Base-by-base conservation (phyloP, 2,888 invertebrate genomes). In the Dinocampus coccinellae region DNA sequence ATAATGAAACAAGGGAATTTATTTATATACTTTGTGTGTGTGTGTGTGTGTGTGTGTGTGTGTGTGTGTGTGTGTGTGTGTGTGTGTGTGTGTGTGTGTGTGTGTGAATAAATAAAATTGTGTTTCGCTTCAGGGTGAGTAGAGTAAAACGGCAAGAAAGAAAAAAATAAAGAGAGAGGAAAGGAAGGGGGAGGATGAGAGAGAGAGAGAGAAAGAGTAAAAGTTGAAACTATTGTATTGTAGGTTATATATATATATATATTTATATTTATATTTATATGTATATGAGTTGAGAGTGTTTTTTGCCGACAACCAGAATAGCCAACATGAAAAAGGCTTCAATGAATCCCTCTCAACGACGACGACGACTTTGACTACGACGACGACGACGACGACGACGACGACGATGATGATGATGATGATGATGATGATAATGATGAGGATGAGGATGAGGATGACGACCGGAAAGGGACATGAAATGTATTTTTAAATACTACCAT, bases 391-490 rank as follows among this genome's bases (percentile, higher is more conserved):
- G n/a, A n/a, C n/a, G n/a, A n/a, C n/a, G n/a, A n/a, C n/a, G n/a
- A n/a, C n/a, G n/a, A n/a, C n/a, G n/a, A n/a, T n/a, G n/a, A n/a
- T n/a, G n/a, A n/a, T n/a, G n/a, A n/a, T n/a, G n/a, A n/a, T n/a
- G n/a, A n/a, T n/a, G n/a, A n/a, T n/a, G n/a, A n/a, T n/a, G n/a
- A n/a, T n/a, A n/a, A n/a, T n/a, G n/a, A n/a, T n/a, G n/a, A n/a
- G n/a, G n/a, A n/a, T n/a, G n/a, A n/a, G n/a, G n/a, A 47, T 16
- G 47, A 47, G n/a, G 42, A 16, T 16, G 47, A 16, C 47, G 16
- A 47, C 47, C 47, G 47, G 47, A 47, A 47, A 47, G 47, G 47
- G 47, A 47, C 47, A 47, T 47, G 47, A 47, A 47, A 47, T 47
- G 47, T 47, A 47, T 47, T 47, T 47, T 47, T 47, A 47, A 47